Conservation (phyloP, 2,797 vertebrate species). For the Sebastes glaucus region DNA sequence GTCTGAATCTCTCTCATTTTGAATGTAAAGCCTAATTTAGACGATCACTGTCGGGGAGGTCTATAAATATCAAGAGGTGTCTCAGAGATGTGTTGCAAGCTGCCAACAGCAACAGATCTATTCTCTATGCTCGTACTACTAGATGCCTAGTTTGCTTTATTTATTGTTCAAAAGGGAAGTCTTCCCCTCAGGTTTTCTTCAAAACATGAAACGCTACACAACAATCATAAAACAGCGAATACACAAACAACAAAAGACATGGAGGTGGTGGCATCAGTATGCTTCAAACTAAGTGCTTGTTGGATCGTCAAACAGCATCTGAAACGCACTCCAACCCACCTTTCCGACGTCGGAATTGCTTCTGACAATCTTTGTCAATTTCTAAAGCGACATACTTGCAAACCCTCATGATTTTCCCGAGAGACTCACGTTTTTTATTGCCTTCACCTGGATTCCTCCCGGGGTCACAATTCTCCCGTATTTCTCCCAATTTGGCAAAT, state of each 20-base stretch:
- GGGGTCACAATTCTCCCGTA: no score
- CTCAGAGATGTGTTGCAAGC: neutral
- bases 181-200: neutral
- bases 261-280: neutral
- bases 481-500: no score
- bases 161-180: neutral
- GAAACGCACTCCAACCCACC: neutral
- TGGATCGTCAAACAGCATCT: neutral
- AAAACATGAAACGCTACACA: neutral
- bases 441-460: neutral
- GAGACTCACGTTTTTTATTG: neutral
- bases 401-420: no score
- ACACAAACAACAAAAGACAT: neutral
- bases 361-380: neutral
- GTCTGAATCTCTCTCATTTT: neutral
- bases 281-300: neutral
- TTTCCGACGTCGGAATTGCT: neutral
- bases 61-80: neutral
- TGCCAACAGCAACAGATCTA: neutral
- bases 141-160: neutral
- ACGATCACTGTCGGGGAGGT: neutral
- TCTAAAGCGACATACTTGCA: neutral
- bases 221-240: neutral
- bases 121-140: neutral
- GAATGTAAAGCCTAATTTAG: neutral